Conservation (phyloP, 2,113 vertebrate genomes). For the Rhabdomys dilectus region DNA sequence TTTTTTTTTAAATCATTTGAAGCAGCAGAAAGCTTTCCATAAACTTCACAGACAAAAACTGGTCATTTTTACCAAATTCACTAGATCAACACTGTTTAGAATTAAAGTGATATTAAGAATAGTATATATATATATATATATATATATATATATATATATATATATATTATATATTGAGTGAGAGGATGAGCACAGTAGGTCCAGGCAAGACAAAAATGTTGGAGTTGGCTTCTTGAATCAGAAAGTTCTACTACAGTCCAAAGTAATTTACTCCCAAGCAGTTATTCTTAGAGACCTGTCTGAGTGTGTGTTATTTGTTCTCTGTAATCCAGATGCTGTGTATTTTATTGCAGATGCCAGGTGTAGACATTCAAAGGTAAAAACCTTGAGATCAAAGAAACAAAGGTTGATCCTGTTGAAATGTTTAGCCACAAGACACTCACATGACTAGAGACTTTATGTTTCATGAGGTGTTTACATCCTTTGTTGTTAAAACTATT, state of each 20-base stretch:
- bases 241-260: not conserved
- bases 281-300: slow-evolving; percentile 63
- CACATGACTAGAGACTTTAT: slow-evolving; percentile 59
- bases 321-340: slow-evolving; percentile 74
- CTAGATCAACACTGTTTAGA: slow-evolving; percentile 73
- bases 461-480: slow-evolving; percentile 77
- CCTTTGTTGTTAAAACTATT: slow-evolving; percentile 73
- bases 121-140: not conserved
- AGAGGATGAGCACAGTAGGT: not conserved
- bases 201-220: slow-evolving; percentile 54
- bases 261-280: slow-evolving; percentile 74
- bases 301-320: slow-evolving; percentile 77
- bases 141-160: too few relatives aligned
- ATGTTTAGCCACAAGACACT: slow-evolving; percentile 75
- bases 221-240: slow-evolving; percentile 52
- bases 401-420: slow-evolving; percentile 64
- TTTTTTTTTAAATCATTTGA: slow-evolving; percentile 44
- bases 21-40: slow-evolving; percentile 8
- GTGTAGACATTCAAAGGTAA: slow-evolving; percentile 81
- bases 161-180: too few relatives aligned
- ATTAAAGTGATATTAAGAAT: slow-evolving; percentile 77
- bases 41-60: slow-evolving; percentile 38
- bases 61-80: slow-evolving; percentile 16
- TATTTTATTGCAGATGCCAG: slow-evolving; percentile 73
- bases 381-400: slow-evolving; percentile 80